Evolutionary conservation across 2,888 invertebrate species (phyloP).

Genomic region (Nasonovia ribisnigri): DNA sequence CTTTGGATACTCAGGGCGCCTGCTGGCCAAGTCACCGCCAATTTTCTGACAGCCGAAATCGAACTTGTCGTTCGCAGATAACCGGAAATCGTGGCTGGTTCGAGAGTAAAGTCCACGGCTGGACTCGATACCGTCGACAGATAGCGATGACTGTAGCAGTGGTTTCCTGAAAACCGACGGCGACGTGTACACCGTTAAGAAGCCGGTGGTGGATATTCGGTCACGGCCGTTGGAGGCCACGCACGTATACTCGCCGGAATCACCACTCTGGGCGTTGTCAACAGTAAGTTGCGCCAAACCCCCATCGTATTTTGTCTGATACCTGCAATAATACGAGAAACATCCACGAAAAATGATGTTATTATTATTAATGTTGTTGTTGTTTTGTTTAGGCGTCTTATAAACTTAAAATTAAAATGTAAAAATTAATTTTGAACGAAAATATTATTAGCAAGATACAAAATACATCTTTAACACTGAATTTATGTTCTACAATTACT

Average conservation of each 20-base stretch:
- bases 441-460: not conserved
- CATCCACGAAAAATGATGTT: not conserved
- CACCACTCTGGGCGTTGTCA: constrained; percentile 76
- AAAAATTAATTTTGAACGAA: not conserved
- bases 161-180: constrained; percentile 76
- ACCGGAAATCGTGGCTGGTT: not conserved
- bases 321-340: constrained; percentile 69
- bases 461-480: not conserved
- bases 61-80: not conserved
- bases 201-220: constrained; percentile 77
- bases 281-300: constrained; percentile 84
- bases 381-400: not conserved
- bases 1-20: constrained; percentile 33
- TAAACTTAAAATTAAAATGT: too few species aligned
- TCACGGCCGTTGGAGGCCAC: constrained; percentile 83
- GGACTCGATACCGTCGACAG: not conserved
- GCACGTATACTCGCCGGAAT: constrained; percentile 85
- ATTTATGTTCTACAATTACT: not conserved
- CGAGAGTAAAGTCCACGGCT: constrained; percentile 46
- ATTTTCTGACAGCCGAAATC: not conserved
- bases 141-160: constrained; percentile 71
- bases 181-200: constrained; percentile 54
- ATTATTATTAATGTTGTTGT: not conserved
- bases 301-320: constrained; percentile 75
- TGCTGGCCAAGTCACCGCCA: not conserved